phyloP scores from a whole-genome alignment of 1,140 invertebrate species.

The Drosophila funebris region DNA sequence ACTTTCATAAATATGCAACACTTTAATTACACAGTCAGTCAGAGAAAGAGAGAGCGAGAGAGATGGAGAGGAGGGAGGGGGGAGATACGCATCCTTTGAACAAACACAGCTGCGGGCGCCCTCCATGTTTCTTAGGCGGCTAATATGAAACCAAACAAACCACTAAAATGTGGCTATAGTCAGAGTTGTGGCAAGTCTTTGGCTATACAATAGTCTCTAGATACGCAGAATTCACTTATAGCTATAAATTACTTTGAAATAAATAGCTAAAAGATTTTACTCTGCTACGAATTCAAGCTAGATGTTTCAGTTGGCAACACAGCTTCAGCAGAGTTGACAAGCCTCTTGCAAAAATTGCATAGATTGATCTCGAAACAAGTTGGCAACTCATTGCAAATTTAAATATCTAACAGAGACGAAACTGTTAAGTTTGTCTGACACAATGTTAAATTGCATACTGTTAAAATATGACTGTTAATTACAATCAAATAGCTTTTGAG shows the following conservation, averaged over 20 bases:
- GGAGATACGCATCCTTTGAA: constrained; percentile 48
- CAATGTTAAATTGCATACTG: too few species aligned
- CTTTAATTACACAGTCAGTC: constrained; percentile 62
- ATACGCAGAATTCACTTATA: background rate
- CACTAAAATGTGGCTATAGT: background rate
- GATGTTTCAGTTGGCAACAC: too few species aligned
- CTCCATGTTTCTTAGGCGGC: constrained; percentile 10
- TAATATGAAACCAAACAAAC: constrained; percentile 20
- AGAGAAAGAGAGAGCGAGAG: background rate
- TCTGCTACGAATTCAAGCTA: too few species aligned
- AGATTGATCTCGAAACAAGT: too few species aligned
- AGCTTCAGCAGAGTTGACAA: too few species aligned
- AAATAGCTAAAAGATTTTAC: background rate
- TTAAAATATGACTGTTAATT: too few species aligned
- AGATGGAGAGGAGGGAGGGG: background rate
- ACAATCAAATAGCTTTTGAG: too few species aligned
- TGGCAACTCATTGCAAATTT: too few species aligned
- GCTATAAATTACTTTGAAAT: background rate
- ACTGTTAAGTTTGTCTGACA: too few species aligned
- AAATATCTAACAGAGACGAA: too few species aligned
- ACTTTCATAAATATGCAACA: constrained; percentile 75
- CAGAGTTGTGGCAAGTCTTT: background rate
- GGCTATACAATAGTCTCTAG: background rate
- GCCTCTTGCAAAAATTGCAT: too few species aligned
- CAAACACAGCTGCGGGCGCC: background rate